Conservation (phyloP, 2,113 vertebrate genomes). For the Cisticola juncidis region DNA sequence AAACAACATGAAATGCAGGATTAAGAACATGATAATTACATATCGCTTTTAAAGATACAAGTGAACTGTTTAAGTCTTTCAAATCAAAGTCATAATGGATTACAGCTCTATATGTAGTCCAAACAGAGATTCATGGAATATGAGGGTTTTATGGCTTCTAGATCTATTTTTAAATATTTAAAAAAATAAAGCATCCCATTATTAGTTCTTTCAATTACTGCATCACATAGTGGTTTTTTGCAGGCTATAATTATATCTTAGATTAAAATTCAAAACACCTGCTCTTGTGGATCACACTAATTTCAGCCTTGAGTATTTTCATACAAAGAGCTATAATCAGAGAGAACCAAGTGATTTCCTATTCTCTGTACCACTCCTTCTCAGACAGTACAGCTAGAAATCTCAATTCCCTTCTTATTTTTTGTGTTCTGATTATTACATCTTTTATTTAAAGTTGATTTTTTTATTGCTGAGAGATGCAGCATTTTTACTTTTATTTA, state of each 20-base stretch:
- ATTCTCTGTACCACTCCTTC: slow-evolving; percentile 39
- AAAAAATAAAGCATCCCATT: slow-evolving; percentile 54
- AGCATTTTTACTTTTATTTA: not conserved
- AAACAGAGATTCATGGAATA: slow-evolving; percentile 66
- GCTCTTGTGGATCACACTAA: slow-evolving; percentile 69
- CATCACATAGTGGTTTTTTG: slow-evolving; percentile 47
- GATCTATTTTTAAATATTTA: slow-evolving; percentile 61
- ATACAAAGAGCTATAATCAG: slow-evolving; percentile 72
- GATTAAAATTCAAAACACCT: slow-evolving; percentile 77
- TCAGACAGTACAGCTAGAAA: slow-evolving; percentile 1
- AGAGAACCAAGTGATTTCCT: slow-evolving; percentile 59
- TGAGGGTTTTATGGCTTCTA: slow-evolving; percentile 4
- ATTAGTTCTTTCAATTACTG: slow-evolving; percentile 74
- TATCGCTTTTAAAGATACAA: slow-evolving; percentile 50
- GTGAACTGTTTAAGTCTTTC: slow-evolving; percentile 62
- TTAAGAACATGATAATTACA: slow-evolving; percentile 65
- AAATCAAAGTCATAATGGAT: slow-evolving; percentile 67
- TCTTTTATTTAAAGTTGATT: not conserved
- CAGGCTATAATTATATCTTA: slow-evolving; percentile 72
- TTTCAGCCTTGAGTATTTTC: slow-evolving; percentile 70
- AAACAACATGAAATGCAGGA: slow-evolving; percentile 62
- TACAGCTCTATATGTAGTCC: slow-evolving; percentile 62
- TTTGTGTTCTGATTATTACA: not conserved
- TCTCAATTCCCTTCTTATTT: not conserved
- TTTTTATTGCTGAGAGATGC: not conserved